A percentile compares a stretch with the other conserved stretches of the same genome.
Conservation (phyloP, 2,797 vertebrate species). For the Sebastes wilsoni region DNA sequence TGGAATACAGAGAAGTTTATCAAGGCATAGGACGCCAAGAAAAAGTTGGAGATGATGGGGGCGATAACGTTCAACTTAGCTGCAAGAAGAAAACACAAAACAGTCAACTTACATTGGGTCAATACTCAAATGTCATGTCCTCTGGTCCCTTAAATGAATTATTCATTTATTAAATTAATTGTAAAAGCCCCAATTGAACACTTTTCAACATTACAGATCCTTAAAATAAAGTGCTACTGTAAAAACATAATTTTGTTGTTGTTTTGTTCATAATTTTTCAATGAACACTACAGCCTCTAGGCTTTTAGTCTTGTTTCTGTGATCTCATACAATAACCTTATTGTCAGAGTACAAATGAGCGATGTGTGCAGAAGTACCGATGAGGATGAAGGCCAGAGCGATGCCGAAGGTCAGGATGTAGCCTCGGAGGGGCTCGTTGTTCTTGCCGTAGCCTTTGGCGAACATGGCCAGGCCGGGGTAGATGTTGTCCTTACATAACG, state of each 20-base stretch:
- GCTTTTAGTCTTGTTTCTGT: background rate
- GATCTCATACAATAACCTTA: background rate
- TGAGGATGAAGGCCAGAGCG: constrained; percentile 96
- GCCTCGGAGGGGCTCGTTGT: constrained; percentile 97
- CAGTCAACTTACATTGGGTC: background rate
- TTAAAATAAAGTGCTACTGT: background rate
- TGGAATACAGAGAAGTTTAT: constrained; percentile 99
- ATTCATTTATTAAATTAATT: background rate
- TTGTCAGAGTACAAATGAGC: background rate
- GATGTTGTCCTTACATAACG: constrained; percentile 97
- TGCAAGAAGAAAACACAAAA: constrained; percentile 59
- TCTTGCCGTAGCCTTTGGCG: constrained; percentile 97
- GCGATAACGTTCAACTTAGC: constrained; percentile 94
- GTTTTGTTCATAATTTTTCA: background rate
- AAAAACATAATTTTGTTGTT: too few species aligned
- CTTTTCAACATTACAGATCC: background rate
- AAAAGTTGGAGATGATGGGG: constrained; percentile 99
- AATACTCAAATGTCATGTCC: background rate
- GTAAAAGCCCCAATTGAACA: background rate
- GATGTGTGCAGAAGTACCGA: constrained; percentile 82
- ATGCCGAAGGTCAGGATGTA: constrained; percentile 96
- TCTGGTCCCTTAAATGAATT: background rate
- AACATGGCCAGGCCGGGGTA: constrained; percentile 94
- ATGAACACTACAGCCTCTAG: background rate
- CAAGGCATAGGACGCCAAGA: constrained; percentile 97